These are phyloP conservation scores for Holotrichia oblita DNA, from an alignment of 1,140 invertebrate species.

Conservation along the genomic window DNA sequence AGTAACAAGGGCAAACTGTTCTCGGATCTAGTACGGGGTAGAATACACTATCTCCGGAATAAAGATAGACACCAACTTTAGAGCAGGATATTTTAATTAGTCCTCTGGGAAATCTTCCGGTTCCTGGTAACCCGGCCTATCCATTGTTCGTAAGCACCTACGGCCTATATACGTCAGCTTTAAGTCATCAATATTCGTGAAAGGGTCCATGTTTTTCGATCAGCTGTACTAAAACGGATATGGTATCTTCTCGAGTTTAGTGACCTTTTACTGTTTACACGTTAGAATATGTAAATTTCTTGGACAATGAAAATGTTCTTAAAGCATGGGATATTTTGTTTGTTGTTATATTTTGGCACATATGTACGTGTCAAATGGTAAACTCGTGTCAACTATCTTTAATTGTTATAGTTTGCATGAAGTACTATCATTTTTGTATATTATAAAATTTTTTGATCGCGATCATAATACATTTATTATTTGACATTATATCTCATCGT, in stretches of 20 bases:
- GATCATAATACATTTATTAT: too few species aligned
- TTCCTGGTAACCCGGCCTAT: constrained; percentile 11
- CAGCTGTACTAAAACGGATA: not conserved
- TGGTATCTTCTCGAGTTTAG: not conserved
- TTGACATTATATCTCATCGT: too few species aligned
- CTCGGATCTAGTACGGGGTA: not conserved
- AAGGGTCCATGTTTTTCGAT: not conserved
- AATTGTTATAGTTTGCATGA: too few species aligned
- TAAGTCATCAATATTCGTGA: constrained; percentile 12
- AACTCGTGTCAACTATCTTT: too few species aligned
- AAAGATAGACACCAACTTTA: constrained; percentile 19
- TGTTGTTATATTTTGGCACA: too few species aligned
- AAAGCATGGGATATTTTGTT: too few species aligned
- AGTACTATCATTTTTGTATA: too few species aligned
- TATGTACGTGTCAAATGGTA: too few species aligned
- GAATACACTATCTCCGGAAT: constrained; percentile 19
- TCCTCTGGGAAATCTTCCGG: constrained; percentile 28
- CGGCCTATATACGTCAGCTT: not conserved
- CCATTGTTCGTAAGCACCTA: constrained; percentile 11
- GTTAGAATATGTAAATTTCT: too few species aligned
- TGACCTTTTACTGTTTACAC: too few species aligned
- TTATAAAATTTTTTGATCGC: too few species aligned
- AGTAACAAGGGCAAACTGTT: not conserved
- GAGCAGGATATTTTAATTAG: constrained; percentile 33
- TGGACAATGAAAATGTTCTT: too few species aligned